Evolutionary conservation across 2,797 vertebrate species (phyloP).

Genomic region (Trematomus bernacchii): DNA sequence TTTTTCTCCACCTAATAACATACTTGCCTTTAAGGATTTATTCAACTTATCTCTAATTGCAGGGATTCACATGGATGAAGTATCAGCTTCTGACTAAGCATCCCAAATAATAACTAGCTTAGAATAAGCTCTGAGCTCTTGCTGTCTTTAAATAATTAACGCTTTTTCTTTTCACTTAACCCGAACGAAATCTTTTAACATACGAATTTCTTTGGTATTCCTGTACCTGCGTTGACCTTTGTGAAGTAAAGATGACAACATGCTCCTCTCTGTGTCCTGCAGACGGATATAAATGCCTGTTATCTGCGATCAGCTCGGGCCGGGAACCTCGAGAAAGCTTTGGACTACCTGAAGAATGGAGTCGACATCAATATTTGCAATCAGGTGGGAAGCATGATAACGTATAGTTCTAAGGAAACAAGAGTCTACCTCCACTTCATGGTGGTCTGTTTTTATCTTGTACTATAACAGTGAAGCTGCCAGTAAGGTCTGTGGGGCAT

Average conservation of each 20-base stretch:
- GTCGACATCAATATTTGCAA: constrained; percentile 99
- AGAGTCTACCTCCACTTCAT: background rate
- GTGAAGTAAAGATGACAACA: background rate
- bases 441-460: background rate
- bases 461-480: background rate
- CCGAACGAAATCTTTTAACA: too few species aligned
- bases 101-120: constrained; percentile 3
- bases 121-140: background rate
- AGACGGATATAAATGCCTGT: constrained; percentile 97
- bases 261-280: constrained; percentile 14
- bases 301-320: constrained; percentile 96
- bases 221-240: background rate
- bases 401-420: background rate
- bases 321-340: constrained; percentile 96
- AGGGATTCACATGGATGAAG: constrained; percentile 23
- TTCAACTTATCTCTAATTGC: constrained; percentile 37
- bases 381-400: constrained; percentile 86
- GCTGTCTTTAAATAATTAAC: background rate
- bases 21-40: constrained; percentile 27
- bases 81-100: constrained; percentile 8
- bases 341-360: constrained; percentile 97
- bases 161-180: background rate
- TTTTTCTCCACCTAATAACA: constrained; percentile 20
- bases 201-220: background rate
- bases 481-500: background rate